A percentile compares a stretch with the other conserved stretches of the same genome.
Conservation (phyloP, 2,113 vertebrate species). For the Alectura lathami region DNA sequence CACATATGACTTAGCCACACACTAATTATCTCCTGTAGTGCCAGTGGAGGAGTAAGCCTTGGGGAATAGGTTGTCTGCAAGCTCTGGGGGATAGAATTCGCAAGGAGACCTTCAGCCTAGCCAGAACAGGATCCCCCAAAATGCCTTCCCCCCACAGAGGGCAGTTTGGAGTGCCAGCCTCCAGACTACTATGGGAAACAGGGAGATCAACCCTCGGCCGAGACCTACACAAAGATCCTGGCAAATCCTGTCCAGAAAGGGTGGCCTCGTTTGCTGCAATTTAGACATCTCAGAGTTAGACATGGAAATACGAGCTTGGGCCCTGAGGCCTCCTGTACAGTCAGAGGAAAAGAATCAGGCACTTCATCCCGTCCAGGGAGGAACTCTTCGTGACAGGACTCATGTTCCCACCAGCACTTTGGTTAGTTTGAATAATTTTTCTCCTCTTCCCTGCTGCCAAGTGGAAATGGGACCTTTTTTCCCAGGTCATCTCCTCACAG, state of each 20-base stretch:
- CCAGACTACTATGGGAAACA: slow-evolving; percentile 38
- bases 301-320: background rate
- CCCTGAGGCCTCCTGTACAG: background rate
- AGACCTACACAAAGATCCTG: slow-evolving; percentile 54
- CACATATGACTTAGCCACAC: slow-evolving; percentile 51
- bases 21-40: slow-evolving; percentile 63
- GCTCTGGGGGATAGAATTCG: slow-evolving; percentile 48
- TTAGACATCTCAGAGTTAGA: slow-evolving; percentile 6
- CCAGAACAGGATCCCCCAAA: slow-evolving; percentile 38
- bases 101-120: slow-evolving; percentile 60
- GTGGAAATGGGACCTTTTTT: background rate
- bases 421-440: background rate
- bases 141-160: slow-evolving; percentile 44
- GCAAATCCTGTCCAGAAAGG: slow-evolving; percentile 11
- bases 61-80: slow-evolving; percentile 38
- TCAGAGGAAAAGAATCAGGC: slow-evolving; percentile 25
- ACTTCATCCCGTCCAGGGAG: background rate
- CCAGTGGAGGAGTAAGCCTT: slow-evolving; percentile 6
- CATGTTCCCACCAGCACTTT: slow-evolving; percentile 8
- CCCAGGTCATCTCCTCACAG: background rate
- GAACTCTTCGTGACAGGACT: slow-evolving; percentile 18
- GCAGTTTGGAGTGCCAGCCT: slow-evolving; percentile 24
- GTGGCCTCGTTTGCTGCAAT: slow-evolving; percentile 14
- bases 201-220: background rate
- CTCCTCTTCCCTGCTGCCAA: slow-evolving; percentile 12